Conservation (phyloP, 2,888 invertebrate species). For the Pemphredon lugubris region DNA sequence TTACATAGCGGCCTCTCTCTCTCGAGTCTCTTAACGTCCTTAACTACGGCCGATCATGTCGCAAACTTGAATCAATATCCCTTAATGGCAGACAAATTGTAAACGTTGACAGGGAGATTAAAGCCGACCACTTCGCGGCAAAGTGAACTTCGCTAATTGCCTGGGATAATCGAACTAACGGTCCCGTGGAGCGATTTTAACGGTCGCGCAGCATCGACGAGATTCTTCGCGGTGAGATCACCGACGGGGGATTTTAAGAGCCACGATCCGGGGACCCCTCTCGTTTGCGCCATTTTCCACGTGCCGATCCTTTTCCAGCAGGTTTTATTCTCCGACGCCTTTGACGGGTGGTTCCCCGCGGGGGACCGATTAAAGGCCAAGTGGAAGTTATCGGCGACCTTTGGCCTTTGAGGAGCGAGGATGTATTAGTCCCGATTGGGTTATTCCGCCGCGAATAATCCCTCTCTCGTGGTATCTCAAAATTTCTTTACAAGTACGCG, state of each 20-base stretch:
- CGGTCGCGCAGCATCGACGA: conserved; percentile 53
- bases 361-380: conserved; percentile 33
- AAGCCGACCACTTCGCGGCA: conserved; percentile 35
- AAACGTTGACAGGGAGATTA: conserved; percentile 46
- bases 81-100: conserved; percentile 51
- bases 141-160: conserved; percentile 69
- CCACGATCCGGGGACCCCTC: conserved; percentile 48
- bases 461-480: not conserved
- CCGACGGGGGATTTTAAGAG: conserved; percentile 24
- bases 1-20: conserved; percentile 1
- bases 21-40: conserved; percentile 5
- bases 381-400: conserved; percentile 21
- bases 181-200: conserved; percentile 66
- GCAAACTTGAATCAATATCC: conserved; percentile 39
- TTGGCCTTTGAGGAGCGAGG: conserved; percentile 14
- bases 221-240: conserved; percentile 63
- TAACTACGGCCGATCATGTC: conserved; percentile 19
- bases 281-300: conserved; percentile 65
- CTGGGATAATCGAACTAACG: conserved; percentile 60
- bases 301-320: conserved; percentile 57
- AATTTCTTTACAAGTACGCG: not conserved
- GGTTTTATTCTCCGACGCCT: conserved; percentile 57
- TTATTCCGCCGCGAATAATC: not conserved
- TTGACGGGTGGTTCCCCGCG: conserved; percentile 38
- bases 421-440: not conserved